Evolutionary conservation across 2,113 vertebrate genomes (phyloP).

Genomic region (Oreochromis tanganicae): DNA sequence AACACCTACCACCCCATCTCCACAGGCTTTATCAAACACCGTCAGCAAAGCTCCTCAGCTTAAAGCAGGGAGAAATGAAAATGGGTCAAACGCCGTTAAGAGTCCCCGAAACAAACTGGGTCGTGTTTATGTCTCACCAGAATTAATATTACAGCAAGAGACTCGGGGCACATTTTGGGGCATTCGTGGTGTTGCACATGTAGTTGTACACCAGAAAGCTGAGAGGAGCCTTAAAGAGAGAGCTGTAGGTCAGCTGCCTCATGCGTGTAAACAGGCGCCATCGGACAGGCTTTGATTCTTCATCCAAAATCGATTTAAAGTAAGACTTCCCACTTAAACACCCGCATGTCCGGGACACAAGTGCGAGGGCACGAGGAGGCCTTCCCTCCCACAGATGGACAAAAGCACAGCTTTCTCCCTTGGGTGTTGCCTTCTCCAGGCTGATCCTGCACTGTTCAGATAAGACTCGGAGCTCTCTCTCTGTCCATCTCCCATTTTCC

Average conservation of each 20-base stretch:
- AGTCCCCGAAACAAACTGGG: neutral
- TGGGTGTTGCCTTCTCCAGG: constrained; percentile 28
- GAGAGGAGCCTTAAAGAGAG: neutral
- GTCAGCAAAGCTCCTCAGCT: neutral
- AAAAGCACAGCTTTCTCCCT: neutral
- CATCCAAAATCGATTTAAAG: neutral
- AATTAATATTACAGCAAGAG: neutral
- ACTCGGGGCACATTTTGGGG: neutral
- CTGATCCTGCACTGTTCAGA: constrained; percentile 35
- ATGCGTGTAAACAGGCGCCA: neutral
- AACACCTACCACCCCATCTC: neutral
- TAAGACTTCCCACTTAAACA: neutral
- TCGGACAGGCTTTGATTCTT: neutral
- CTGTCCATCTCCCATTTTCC: neutral
- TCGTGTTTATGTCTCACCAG: neutral
- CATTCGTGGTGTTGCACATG: neutral
- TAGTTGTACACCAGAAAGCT: neutral
- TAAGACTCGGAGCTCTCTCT: constrained; percentile 33
- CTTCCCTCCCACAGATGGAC: neutral
- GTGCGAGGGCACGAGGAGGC: neutral
- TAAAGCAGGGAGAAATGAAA: neutral
- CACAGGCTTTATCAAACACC: neutral
- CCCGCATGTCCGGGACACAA: neutral
- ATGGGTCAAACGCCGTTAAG: neutral
- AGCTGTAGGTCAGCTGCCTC: neutral